phyloP scores from a whole-genome alignment of 1,140 invertebrate species.

The Colletes gigas region DNA sequence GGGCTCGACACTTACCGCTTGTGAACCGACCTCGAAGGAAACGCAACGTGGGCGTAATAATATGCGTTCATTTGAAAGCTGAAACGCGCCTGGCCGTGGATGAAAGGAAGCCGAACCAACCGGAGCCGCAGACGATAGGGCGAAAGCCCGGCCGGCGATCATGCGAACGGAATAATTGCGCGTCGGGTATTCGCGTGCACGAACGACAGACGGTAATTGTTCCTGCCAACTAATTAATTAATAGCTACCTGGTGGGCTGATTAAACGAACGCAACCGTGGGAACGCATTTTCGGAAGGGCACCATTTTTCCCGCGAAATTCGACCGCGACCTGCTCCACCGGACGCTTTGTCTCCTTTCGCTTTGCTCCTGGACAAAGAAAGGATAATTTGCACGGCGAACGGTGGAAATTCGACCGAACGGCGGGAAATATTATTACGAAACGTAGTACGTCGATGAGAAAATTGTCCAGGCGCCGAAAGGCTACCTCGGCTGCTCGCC shows the following conservation, averaged over 20 bases:
- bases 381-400: too few species aligned
- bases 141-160: slow-evolving; percentile 30
- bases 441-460: too few species aligned
- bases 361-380: too few species aligned
- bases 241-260: slow-evolving; percentile 51
- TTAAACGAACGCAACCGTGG: slow-evolving; percentile 39
- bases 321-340: too few species aligned
- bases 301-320: neutral
- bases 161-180: slow-evolving; percentile 63
- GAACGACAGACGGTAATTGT: slow-evolving; percentile 62
- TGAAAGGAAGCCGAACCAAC: slow-evolving; percentile 38
- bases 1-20: neutral
- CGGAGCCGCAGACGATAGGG: slow-evolving; percentile 2
- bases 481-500: neutral
- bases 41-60: slow-evolving; percentile 42
- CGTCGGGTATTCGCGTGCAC: slow-evolving; percentile 58
- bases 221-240: slow-evolving; percentile 67
- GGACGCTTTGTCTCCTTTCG: too few species aligned
- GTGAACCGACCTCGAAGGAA: neutral
- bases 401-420: too few species aligned
- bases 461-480: too few species aligned
- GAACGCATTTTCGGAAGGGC: neutral
- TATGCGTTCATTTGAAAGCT: slow-evolving; percentile 2
- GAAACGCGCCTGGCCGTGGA: neutral
- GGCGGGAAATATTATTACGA: too few species aligned